Evolutionary conservation across 2,888 invertebrate species (phyloP), one percentile per base, ranked within the genome.

Genomic region (Tachina lurida): DNA sequence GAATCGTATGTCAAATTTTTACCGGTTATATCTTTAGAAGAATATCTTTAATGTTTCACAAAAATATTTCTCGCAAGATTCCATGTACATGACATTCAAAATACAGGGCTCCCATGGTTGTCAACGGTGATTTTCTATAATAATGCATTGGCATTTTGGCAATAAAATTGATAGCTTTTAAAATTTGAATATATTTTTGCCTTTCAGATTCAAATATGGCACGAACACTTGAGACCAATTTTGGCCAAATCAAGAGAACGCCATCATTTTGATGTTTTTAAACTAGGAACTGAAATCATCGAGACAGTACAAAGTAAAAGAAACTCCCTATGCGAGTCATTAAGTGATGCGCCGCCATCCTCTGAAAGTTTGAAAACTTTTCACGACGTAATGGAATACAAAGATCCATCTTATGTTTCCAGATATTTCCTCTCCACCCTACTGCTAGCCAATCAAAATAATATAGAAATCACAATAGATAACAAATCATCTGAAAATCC

Each of bases 221-320:
- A 93, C 79, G 88, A 88, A 15, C 87, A 90, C n/a, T 63, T 93
- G 31, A 90, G 89, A 45, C 92, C 93, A 10, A 89, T 90, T 10
- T 87, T 93, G 58, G 90, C 90, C 4, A 88, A 89, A 43, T 91
- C 92, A 0, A 90, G 90, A 70, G 89, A 90, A 5, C 90, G 93
- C 2, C 92, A 92, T 87, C 91, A 92, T 86, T 93, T 93, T 52
- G 91, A 91, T 79, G 89, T 93, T 7, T 89, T 88, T 60, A 88
- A 89, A n/a, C 73, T 93, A 19, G 92, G 92, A 0, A 90, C 89
- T 3, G 90, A 92, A 83, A 90, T 93, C 17, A 89, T 93, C 3
- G 83, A 89, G 3, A 89, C 90, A 60, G 87, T 90, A 22, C 82
- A 87, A 22, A 74, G 73, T 15, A 54, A 8, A 80, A 15, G 1